Evolutionary conservation across 2,113 vertebrate species (phyloP).

Genomic region (Empidonax alnorum): DNA sequence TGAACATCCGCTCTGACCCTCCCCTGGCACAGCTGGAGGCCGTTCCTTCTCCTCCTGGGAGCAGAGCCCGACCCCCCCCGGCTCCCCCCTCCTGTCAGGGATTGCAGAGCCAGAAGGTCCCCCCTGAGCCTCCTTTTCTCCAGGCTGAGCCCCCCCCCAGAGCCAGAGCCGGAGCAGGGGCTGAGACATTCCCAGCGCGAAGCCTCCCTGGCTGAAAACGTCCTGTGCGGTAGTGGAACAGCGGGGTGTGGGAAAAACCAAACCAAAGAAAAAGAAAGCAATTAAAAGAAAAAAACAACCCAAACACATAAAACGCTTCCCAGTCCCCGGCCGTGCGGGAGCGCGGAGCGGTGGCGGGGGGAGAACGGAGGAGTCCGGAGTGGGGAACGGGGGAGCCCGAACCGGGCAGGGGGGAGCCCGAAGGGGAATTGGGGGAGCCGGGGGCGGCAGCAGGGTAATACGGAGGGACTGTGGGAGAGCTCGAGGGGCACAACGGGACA

Average conservation of each 20-base stretch:
- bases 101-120: neutral
- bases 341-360: neutral
- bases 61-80: neutral
- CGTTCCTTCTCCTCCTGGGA: rapidly evolving
- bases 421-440: neutral
- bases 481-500: no score
- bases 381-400: neutral
- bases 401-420: neutral
- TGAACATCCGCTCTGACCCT: neutral
- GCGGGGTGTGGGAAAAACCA: rapidly evolving
- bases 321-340: neutral
- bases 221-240: neutral
- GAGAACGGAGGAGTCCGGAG: neutral
- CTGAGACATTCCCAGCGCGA: neutral
- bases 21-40: neutral
- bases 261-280: neutral
- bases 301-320: neutral
- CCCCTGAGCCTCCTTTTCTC: neutral
- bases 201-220: neutral
- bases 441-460: neutral
- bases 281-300: neutral
- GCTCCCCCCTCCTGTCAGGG: neutral
- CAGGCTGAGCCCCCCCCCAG: neutral
- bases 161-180: neutral
- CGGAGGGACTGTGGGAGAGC: neutral